Evolutionary conservation across 2,888 invertebrate genomes (phyloP), one percentile per base, ranked within the genome.

Genomic region (Zootermopsis nevadensis): DNA sequence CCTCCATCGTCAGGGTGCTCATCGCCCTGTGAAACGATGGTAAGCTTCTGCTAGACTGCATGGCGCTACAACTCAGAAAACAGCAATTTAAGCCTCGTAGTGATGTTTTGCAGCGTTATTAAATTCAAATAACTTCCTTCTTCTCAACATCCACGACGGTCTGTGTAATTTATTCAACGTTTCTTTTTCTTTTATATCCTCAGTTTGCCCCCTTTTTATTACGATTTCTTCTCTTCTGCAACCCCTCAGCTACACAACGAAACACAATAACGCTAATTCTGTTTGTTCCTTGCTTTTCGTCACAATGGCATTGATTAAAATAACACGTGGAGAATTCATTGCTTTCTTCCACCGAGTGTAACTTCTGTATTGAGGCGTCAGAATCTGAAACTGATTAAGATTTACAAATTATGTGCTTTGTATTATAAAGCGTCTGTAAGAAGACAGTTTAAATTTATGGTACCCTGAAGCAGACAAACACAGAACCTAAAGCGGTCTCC

Each of bases 141-240:
- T 48, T 74, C 72, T 74, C 6, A 74, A 35, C 38, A n/a, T 27
- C 72, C 72, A 35, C 35, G 6, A n/a, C 42, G n/a, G 42, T 77
- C 55, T 77, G 55, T 33, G 55, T 77, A 77, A 77, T 77, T 77
- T 55, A 77, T 77, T 77, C 77, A 33, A 30, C 30, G 55, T 33
- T 77, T 77, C 55, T 55, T 38, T 42, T 77, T 55, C 24, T 48
- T 77, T 77, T 77, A 77, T 55, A 53, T 53, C 55, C 48, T 55
- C 77, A 15, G 69, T 31, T 69, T 8, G 33, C 33, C 69, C 33
- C 33, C 19, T 69, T 69, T 69, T 69, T 33, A 33, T 69, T 12
- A 12, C 69, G 30, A 67, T 19, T 10, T 12, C 22, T 69, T 69
- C 33, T 69, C 27, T 22, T 33, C 22, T 69, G 27, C 31, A 69